Conservation (phyloP, 2,113 vertebrate genomes). For the Hemichromis elongatus region DNA sequence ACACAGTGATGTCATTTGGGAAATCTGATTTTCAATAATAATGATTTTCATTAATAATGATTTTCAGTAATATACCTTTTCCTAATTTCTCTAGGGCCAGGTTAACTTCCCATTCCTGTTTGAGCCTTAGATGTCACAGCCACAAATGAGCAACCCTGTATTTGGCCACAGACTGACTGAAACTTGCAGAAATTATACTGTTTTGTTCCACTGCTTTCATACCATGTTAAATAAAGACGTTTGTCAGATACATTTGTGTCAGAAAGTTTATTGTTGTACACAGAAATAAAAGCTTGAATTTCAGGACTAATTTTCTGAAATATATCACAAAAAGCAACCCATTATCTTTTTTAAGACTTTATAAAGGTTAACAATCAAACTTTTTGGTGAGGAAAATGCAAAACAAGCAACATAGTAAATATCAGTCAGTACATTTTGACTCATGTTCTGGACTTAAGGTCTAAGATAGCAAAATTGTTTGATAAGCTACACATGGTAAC, state of each 20-base stretch:
- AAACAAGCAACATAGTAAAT: not conserved
- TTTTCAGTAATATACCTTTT: not conserved
- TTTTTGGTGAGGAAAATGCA: not conserved
- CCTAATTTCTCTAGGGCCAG: slow-evolving; percentile 42
- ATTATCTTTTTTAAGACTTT: not conserved
- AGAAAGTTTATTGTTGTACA: slow-evolving; percentile 7
- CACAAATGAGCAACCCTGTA: not conserved
- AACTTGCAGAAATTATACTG: not conserved
- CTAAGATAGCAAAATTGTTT: not conserved
- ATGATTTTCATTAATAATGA: not conserved
- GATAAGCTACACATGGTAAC: not conserved
- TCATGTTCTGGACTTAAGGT: not conserved
- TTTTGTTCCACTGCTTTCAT: not conserved
- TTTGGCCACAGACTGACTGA: not conserved
- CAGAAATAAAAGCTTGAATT: not conserved
- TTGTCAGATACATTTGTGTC: not conserved
- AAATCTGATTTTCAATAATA: not conserved
- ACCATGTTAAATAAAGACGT: slow-evolving; percentile 41
- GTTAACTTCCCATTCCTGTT: slow-evolving; percentile 69
- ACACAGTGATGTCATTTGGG: not conserved
- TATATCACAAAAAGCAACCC: not conserved
- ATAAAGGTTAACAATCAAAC: not conserved
- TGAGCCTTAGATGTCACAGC: slow-evolving; percentile 52
- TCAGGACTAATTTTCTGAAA: not conserved
- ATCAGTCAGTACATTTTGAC: not conserved